These are phyloP conservation scores for Agrilus planipennis DNA, from an alignment of 1,140 invertebrate species.

Conservation along the genomic window DNA sequence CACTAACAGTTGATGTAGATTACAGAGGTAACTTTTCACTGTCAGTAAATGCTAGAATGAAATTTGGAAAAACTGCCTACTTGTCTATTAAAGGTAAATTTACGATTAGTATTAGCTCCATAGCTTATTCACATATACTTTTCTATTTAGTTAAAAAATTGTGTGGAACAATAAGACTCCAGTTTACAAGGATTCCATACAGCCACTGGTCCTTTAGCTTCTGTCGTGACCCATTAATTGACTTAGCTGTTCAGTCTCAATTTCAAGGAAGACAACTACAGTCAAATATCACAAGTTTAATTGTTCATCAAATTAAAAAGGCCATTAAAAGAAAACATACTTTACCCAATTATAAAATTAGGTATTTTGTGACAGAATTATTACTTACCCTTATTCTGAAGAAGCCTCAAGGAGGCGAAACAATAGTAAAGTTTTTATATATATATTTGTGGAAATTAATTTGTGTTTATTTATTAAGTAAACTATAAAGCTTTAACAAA, in stretches of 20 bases:
- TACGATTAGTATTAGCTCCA: too few species aligned
- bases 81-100: slow-evolving; percentile 71
- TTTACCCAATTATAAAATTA: slow-evolving; percentile 86
- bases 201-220: slow-evolving; percentile 93
- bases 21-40: slow-evolving; percentile 87
- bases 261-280: slow-evolving; percentile 84
- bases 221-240: slow-evolving; percentile 72
- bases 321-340: slow-evolving; percentile 83
- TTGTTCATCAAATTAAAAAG: slow-evolving; percentile 77
- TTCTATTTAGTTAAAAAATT: slow-evolving; percentile 63
- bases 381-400: too few species aligned
- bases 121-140: too few species aligned
- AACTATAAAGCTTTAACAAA: too few species aligned
- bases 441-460: too few species aligned
- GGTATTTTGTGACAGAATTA: too few species aligned
- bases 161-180: slow-evolving; percentile 68
- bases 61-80: slow-evolving; percentile 80
- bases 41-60: slow-evolving; percentile 80
- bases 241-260: slow-evolving; percentile 77
- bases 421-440: too few species aligned
- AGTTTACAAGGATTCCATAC: slow-evolving; percentile 80
- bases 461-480: too few species aligned
- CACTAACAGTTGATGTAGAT: slow-evolving; percentile 71
- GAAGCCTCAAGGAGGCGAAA: too few species aligned
- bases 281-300: slow-evolving; percentile 76